phyloP scores from a whole-genome alignment of 37 sponge, comb jelly and placozoan species.

The Beroe ovata region DNA sequence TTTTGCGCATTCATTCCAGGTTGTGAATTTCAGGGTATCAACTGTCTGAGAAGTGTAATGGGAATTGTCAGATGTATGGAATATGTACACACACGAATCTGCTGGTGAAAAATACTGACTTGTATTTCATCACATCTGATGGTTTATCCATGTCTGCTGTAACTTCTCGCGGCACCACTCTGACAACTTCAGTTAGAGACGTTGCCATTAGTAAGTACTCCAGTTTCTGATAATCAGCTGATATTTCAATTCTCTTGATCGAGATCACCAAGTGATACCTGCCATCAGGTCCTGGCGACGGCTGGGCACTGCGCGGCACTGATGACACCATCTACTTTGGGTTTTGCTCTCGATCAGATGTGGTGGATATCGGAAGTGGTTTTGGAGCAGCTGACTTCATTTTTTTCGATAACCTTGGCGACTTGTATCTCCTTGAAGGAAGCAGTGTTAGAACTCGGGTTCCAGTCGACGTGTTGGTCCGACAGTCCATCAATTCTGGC shows the following conservation, averaged over 20 bases:
- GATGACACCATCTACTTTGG: not conserved
- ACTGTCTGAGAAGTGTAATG: not conserved
- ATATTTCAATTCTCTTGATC: no score
- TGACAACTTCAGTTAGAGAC: not conserved
- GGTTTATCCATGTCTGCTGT: not conserved
- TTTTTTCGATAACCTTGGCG: not conserved
- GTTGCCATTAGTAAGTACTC: not conserved
- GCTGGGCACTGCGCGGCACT: not conserved
- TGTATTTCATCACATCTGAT: not conserved
- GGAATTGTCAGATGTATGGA: not conserved
- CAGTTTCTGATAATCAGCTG: no score
- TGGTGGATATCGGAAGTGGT: not conserved
- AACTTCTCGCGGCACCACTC: not conserved
- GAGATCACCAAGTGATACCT: not conserved
- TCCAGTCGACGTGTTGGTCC: not conserved
- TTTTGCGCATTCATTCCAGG: no score
- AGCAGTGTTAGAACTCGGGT: not conserved
- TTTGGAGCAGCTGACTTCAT: not conserved
- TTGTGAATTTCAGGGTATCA: not conserved
- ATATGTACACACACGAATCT: not conserved
- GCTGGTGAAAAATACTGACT: not conserved
- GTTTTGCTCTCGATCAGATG: not conserved
- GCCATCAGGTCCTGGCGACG: not conserved
- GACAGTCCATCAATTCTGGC: not conserved
- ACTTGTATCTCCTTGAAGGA: not conserved